Evolutionary conservation across 2,888 invertebrate genomes (phyloP), one percentile per base, ranked within the genome.

Genomic region (Callosobruchus maculatus): DNA sequence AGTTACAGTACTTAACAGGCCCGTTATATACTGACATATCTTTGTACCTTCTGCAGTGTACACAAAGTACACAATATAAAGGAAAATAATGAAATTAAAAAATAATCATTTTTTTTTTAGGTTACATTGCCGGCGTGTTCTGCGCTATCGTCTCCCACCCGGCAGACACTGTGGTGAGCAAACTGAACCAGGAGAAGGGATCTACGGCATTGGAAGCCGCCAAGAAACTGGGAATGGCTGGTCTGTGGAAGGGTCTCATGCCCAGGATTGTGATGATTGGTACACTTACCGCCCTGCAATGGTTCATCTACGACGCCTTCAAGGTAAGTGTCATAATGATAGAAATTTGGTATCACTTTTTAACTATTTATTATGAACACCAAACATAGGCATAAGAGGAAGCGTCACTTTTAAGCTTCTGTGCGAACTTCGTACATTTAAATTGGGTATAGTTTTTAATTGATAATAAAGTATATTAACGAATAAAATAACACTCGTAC

Each of bases 131-230:
- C 85, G 99, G 99, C 86, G 97, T 99, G 72, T 99, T 99, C 92
- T 99, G 99, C 88, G 99, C 99, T 77, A 93, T 99, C 87, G 99
- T 99, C 2, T 98, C 98, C 21, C 99, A 99, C 88, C 99, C 99
- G 73, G 99, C 99, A 79, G 99, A 99, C 88, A 98, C 98, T 49
- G 95, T 95, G 78, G 99, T 99, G 66, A 98, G 98, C 78, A 98
- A 98, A 87, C 90, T 99, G 83, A 99, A 99, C 90, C 97, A 98
- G 91, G 96, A 92, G 78, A 94, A 94, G 85, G 94, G 94, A 76
- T 91, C 93, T 67, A 91, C 93, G 49, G 94, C 95, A 22, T 84
- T 92, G 0, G 92, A 92, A 77, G 93, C 95, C 68, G 91, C 94
- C 76, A 94, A 92, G 86, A 90, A 93, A 85, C 89, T 97, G 78